Conservation (phyloP, 2,113 vertebrate genomes). For the Podarcis raffonei region DNA sequence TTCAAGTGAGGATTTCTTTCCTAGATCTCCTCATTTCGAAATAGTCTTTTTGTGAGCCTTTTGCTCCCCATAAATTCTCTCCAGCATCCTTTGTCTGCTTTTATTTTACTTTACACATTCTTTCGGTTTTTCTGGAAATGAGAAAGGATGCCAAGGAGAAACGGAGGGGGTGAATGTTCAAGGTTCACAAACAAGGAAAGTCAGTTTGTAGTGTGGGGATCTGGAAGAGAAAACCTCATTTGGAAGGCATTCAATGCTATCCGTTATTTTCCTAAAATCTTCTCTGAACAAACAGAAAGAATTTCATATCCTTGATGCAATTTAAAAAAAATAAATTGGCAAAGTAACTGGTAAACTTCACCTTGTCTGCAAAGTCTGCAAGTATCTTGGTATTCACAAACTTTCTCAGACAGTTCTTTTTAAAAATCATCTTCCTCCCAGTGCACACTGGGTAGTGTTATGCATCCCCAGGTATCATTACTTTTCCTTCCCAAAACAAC, state of each 20-base stretch:
- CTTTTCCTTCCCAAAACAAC: no score
- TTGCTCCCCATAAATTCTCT: not conserved
- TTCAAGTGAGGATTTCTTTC: constrained; percentile 53
- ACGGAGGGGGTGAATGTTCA: not conserved
- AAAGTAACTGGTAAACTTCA: not conserved
- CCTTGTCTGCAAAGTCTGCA: not conserved
- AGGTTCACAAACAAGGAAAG: no score
- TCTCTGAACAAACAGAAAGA: not conserved
- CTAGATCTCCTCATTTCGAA: constrained; percentile 46
- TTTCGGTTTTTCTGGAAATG: not conserved
- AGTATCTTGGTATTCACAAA: not conserved
- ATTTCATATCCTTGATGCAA: not conserved
- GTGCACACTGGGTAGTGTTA: not conserved
- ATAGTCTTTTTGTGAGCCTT: constrained; percentile 24
- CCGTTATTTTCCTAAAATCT: not conserved
- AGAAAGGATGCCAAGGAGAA: not conserved
- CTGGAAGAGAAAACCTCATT: not conserved
- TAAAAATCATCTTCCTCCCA: not conserved
- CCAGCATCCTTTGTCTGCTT: not conserved
- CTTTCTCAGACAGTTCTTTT: not conserved
- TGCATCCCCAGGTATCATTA: not conserved
- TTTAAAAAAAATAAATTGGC: not conserved
- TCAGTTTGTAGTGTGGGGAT: not conserved
- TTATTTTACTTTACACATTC: not conserved
- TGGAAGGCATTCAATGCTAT: not conserved